These are phyloP conservation scores for Ophraella communa DNA, from an alignment of 2,888 invertebrate genomes.

Conservation along the genomic window DNA sequence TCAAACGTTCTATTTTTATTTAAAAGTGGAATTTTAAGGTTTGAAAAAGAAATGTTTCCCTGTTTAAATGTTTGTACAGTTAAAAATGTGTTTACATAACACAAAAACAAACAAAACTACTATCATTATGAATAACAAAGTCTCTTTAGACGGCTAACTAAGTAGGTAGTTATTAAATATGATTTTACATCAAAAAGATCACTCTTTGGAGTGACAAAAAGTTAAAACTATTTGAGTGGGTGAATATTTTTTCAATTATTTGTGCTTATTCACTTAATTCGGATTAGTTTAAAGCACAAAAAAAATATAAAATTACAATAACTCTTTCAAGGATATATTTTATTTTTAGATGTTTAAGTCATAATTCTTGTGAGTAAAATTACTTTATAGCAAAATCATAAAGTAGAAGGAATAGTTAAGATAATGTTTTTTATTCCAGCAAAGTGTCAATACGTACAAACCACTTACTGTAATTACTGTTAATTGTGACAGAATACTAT, in stretches of 20 bases:
- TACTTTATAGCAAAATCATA: background rate
- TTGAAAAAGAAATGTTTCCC: constrained; percentile 26
- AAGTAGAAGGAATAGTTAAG: background rate
- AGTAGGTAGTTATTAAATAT: constrained; percentile 24
- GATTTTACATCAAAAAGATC: constrained; percentile 21
- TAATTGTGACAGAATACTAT: too few species aligned
- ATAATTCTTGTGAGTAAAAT: background rate
- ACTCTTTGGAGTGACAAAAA: constrained; percentile 9
- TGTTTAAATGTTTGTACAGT: constrained; percentile 25
- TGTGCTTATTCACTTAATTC: background rate
- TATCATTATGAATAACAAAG: constrained; percentile 39
- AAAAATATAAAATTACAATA: background rate
- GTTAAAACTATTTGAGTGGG: background rate
- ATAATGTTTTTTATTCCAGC: background rate
- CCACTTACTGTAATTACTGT: too few species aligned
- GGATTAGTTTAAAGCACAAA: background rate
- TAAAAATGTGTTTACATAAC: constrained; percentile 25
- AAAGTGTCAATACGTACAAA: too few species aligned
- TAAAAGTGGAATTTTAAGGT: background rate
- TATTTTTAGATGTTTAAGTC: background rate
- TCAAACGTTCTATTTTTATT: background rate
- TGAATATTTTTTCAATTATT: background rate
- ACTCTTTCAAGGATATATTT: background rate
- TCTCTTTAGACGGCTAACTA: constrained; percentile 27
- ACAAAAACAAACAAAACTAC: constrained; percentile 39